phyloP scores from a whole-genome alignment of 2,113 vertebrate genomes.

The Australoheros scitulus region DNA sequence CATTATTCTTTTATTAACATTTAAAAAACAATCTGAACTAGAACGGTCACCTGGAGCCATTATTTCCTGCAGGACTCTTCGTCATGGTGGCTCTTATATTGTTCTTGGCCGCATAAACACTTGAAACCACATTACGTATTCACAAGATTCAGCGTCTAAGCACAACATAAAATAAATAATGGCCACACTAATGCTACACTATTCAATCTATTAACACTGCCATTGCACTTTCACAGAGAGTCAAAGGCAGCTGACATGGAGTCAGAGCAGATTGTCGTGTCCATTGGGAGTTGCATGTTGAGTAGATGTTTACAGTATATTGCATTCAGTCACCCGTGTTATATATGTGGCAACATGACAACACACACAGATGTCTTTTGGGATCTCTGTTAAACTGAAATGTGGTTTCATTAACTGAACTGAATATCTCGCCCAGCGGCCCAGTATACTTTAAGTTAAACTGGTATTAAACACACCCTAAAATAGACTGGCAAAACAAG shows the following conservation, averaged over 20 bases:
- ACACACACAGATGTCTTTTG: background rate
- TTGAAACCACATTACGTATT: background rate
- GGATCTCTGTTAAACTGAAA: background rate
- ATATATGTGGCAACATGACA: background rate
- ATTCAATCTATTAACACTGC: background rate
- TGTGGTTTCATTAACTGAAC: background rate
- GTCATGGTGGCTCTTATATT: background rate
- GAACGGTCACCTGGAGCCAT: background rate
- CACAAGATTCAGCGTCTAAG: background rate
- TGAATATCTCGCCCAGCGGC: accelerated
- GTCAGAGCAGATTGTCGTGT: background rate
- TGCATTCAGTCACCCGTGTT: background rate
- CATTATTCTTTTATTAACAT: no score
- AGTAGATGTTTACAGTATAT: conserved; percentile 12
- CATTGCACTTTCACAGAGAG: background rate
- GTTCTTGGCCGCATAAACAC: background rate
- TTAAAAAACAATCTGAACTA: no score
- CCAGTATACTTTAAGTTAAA: background rate
- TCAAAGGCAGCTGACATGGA: background rate
- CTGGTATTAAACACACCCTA: background rate
- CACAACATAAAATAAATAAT: background rate
- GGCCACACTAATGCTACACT: background rate
- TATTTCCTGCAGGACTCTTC: background rate
- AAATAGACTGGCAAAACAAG: background rate
- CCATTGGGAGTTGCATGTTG: conserved; percentile 14